These are phyloP conservation scores for Cricetomys ansorgei DNA, from an alignment of 2,113 vertebrate genomes.

Conservation along the genomic window DNA sequence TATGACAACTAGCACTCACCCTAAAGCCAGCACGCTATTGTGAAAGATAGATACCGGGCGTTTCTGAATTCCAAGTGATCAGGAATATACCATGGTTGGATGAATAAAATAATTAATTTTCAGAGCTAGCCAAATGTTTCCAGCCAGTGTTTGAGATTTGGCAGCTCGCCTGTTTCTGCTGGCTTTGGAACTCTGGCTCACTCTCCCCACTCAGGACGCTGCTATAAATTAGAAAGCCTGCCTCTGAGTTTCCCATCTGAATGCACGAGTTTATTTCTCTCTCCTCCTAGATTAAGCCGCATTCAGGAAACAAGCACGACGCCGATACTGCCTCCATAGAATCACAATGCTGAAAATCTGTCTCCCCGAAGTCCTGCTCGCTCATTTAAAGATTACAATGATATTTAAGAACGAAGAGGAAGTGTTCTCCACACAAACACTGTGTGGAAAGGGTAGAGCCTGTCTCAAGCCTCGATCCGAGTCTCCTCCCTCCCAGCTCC, in stretches of 20 bases:
- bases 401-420: not conserved
- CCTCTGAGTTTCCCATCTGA: not conserved
- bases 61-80: conserved; percentile 39
- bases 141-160: conserved; percentile 50
- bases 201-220: not conserved
- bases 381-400: not conserved
- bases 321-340: not conserved
- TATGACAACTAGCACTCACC: not conserved
- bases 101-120: conserved; percentile 74
- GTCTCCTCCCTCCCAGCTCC: not conserved
- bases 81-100: conserved; percentile 16
- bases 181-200: not conserved
- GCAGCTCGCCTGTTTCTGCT: conserved; percentile 19
- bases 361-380: no score
- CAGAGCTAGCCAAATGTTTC: conserved; percentile 61
- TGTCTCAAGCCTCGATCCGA: not conserved
- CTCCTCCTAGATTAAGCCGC: not conserved
- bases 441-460: not conserved
- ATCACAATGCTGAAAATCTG: not conserved
- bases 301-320: not conserved
- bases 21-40: not conserved
- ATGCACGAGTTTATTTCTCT: not conserved
- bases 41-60: not conserved
- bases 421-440: not conserved
- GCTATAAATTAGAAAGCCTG: not conserved